Base-by-base conservation (phyloP, 2,113 vertebrate species). In the Macroglossus sobrinus region DNA sequence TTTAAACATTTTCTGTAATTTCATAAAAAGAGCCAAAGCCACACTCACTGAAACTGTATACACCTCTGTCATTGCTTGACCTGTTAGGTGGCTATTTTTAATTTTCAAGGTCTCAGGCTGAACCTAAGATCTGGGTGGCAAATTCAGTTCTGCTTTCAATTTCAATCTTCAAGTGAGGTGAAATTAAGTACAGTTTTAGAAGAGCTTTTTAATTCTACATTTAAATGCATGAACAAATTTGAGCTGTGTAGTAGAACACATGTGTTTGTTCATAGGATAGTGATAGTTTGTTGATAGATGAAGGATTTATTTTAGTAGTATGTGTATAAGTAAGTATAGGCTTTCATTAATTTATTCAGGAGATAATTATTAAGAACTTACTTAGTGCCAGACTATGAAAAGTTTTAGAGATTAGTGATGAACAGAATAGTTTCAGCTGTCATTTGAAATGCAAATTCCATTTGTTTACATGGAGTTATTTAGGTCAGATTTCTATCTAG, bases 11-110 rank as follows among this genome's bases (percentile, higher is more conserved):
- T 95, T 84, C 28, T 76, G 15, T 81, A 89, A 81, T 84, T 89
- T 89, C 26, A n/a, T 10, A 13, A 89, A 88, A 63, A 84, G 47
- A 80, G 55, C 50, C 35, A 89, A 89, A 94, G 74, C 50, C 26
- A 75, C 13, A 40, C 43, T 82, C n/a, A 55, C 10, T 81, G 64
- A 88, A 89, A 85, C 13, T 85, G 55, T 88, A 50, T 85, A 96
- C 45, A 80, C 61, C 7, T 63, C 19, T 63, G 53, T 92, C 89
- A 75, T 94, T 94, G 66, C 30, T 38, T 96, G 33, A 92, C 80
- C 35, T 86, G 16, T 64, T 92, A 75, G 21, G 30, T 89, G 50
- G 12, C 40, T 91, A 4, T 80, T 94, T 96, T 96, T 94, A 95
- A 69, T 85, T 89, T n/a, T 81, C 15, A 43, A 68, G 68, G 61